These are phyloP conservation scores for Drymodes brunneopygia DNA, from an alignment of 2,113 vertebrate genomes.

Conservation along the genomic window DNA sequence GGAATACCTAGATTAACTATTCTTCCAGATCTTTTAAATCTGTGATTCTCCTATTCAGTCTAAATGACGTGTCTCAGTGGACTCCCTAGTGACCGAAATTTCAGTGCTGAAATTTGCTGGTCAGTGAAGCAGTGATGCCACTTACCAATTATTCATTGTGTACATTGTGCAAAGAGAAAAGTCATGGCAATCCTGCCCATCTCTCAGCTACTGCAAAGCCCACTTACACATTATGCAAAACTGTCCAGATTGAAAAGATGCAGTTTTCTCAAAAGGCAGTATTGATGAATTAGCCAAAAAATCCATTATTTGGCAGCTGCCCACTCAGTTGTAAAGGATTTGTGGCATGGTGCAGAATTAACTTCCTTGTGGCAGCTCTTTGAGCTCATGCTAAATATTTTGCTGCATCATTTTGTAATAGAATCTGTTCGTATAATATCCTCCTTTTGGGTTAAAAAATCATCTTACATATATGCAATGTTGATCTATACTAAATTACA, in stretches of 20 bases:
- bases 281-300: not conserved
- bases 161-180: not conserved
- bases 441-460: not conserved
- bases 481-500: not conserved
- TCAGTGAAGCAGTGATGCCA: not conserved
- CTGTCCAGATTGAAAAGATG: not conserved
- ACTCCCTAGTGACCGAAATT: not conserved
- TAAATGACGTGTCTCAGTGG: not conserved
- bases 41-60: not conserved
- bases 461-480: not conserved
- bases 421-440: not conserved
- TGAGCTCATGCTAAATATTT: not conserved
- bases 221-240: not conserved
- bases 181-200: not conserved
- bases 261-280: not conserved
- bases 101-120: not conserved
- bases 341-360: not conserved
- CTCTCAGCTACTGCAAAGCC: not conserved
- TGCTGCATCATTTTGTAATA: not conserved
- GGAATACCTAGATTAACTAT: not conserved
- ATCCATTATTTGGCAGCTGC: not conserved
- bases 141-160: not conserved
- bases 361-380: not conserved
- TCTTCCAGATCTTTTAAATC: not conserved
- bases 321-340: not conserved